A percentile compares a stretch with the other conserved stretches of the same genome.
These are phyloP conservation scores for Graptemys geographica DNA, from an alignment of 2,797 vertebrate species.

Conservation along the genomic window DNA sequence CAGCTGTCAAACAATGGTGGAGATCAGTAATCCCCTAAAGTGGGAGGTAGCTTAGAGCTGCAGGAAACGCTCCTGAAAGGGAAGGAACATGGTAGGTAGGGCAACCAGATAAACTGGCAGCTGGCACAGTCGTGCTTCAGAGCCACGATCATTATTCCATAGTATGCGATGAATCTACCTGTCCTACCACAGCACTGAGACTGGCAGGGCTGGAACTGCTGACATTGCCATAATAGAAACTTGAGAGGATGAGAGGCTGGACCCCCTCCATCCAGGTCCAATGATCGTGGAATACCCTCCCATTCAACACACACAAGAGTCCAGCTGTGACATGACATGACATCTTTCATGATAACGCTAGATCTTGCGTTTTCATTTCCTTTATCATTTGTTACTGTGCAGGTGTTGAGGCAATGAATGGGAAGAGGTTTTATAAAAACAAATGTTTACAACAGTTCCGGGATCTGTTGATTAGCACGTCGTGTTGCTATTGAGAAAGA, in stretches of 20 bases:
- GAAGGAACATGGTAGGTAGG: neutral
- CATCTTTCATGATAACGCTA: neutral
- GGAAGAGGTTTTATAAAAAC: neutral
- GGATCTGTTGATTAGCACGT: neutral
- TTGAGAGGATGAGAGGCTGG: neutral
- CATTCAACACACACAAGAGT: neutral
- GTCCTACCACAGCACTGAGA: neutral
- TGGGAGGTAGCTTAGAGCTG: neutral
- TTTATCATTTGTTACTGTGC: neutral
- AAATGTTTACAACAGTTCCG: neutral
- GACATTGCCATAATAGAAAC: neutral
- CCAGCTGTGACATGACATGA: neutral
- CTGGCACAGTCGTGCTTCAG: neutral
- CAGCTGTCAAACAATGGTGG: no score
- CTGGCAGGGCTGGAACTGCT: neutral
- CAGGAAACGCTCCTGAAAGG: neutral
- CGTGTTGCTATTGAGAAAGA: neutral
- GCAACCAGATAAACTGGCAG: neutral
- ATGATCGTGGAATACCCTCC: no score
- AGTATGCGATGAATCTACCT: neutral
- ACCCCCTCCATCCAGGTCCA: neutral
- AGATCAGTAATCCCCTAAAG: neutral
- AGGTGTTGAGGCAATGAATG: neutral
- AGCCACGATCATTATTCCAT: neutral
- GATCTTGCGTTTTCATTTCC: neutral